Evolutionary conservation across 2,888 invertebrate genomes (phyloP).

Genomic region (Cosmia trapezina): DNA sequence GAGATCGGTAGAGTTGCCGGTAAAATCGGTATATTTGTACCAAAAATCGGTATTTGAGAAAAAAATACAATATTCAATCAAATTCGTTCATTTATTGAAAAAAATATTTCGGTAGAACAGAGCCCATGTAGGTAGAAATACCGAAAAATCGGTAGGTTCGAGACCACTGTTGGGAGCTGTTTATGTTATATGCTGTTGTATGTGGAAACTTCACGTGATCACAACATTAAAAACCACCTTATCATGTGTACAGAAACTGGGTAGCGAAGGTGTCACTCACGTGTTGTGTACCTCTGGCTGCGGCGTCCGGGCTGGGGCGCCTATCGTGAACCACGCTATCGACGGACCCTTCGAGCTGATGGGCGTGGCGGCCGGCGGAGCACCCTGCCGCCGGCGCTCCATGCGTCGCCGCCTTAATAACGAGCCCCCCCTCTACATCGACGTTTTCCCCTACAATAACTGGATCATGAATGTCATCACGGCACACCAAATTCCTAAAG

Average conservation of each 20-base stretch:
- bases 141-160: too few species aligned
- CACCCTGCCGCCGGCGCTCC: constrained; percentile 73
- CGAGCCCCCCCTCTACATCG: constrained; percentile 83
- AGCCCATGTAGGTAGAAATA: too few species aligned
- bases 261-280: constrained; percentile 81
- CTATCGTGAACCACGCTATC: constrained; percentile 77
- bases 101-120: too few species aligned
- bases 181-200: too few species aligned
- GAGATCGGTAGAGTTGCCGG: too few species aligned
- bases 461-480: constrained; percentile 84
- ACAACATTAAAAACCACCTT: background rate
- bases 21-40: too few species aligned
- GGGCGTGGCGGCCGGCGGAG: constrained; percentile 79
- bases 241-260: constrained; percentile 72
- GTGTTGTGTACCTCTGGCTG: constrained; percentile 84
- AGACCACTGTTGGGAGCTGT: too few species aligned
- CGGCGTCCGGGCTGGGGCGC: constrained; percentile 82
- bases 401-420: constrained; percentile 79
- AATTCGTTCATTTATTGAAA: too few species aligned
- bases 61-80: too few species aligned
- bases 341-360: constrained; percentile 82
- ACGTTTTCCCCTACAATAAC: constrained; percentile 81
- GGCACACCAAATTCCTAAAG: constrained; percentile 78
- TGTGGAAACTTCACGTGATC: background rate
- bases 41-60: too few species aligned